phyloP scores from a whole-genome alignment of 2,797 vertebrate species.

The Petrocephalus sullivani region DNA sequence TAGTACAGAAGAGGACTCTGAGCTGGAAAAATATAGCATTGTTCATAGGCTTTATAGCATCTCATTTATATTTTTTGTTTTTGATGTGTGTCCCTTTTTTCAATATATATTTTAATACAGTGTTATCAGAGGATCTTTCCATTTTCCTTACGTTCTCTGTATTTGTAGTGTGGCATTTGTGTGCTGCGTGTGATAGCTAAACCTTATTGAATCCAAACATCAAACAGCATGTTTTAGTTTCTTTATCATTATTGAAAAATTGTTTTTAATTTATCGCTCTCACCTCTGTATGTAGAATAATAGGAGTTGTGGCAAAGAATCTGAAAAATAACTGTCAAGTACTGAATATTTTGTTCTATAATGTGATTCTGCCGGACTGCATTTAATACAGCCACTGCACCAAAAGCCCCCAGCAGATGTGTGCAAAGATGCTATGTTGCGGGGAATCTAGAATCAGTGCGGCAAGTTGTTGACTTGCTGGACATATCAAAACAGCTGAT shows the following conservation, averaged over 20 bases:
- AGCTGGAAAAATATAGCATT: background rate
- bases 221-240: background rate
- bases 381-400: background rate
- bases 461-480: background rate
- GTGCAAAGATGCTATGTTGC: background rate
- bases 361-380: background rate
- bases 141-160: background rate
- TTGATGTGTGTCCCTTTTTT: background rate
- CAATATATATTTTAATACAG: background rate
- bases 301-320: background rate
- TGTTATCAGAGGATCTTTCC: background rate
- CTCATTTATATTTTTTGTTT: conserved; percentile 1
- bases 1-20: background rate
- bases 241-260: background rate
- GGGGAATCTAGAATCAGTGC: conserved; percentile 10
- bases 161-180: background rate
- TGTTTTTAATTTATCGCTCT: background rate
- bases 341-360: background rate
- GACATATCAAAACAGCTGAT: background rate
- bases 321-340: background rate
- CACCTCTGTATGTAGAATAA: background rate
- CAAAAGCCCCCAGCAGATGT: background rate
- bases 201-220: background rate
- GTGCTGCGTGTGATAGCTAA: background rate
- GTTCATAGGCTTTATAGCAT: background rate